Evolutionary conservation across 2,888 invertebrate species (phyloP).

Genomic region (Nomada goodeniana): DNA sequence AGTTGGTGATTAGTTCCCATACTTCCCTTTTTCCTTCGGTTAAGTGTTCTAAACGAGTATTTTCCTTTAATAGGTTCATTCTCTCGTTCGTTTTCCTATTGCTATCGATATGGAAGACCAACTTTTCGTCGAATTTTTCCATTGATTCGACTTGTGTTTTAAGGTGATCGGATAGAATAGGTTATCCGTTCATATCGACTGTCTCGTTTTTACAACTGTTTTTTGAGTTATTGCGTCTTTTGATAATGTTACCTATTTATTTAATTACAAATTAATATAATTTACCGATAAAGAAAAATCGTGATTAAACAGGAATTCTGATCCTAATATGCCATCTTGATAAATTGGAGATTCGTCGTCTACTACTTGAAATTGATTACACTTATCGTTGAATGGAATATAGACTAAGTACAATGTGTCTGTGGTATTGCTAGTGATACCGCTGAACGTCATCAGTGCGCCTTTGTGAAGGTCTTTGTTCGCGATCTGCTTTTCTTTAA

Average conservation of each 20-base stretch:
- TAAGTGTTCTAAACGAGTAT: neutral
- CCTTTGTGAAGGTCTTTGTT: neutral
- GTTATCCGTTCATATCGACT: neutral
- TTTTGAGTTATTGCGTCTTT: neutral
- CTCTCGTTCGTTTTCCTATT: neutral
- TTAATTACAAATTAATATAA: too few species aligned
- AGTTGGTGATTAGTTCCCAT: neutral
- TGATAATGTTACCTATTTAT: too few species aligned
- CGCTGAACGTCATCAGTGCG: too few species aligned
- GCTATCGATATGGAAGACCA: neutral
- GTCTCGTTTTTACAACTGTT: neutral
- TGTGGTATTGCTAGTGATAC: too few species aligned
- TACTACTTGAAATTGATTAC: too few species aligned
- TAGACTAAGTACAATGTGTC: too few species aligned
- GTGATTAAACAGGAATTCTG: too few species aligned
- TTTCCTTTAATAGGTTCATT: neutral
- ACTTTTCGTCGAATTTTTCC: constrained; percentile 8
- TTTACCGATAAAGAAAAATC: too few species aligned
- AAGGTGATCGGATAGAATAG: neutral
- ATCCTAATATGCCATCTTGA: too few species aligned
- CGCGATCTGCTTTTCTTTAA: neutral
- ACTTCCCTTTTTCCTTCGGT: neutral
- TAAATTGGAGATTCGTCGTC: too few species aligned
- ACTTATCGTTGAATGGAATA: too few species aligned
- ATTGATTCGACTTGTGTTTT: constrained; percentile 9